A percentile compares a stretch with the other conserved stretches of the same genome.
These are phyloP conservation scores for Pardosa pseudoannulata DNA, from an alignment of 2,888 invertebrate genomes.

Conservation along the genomic window DNA sequence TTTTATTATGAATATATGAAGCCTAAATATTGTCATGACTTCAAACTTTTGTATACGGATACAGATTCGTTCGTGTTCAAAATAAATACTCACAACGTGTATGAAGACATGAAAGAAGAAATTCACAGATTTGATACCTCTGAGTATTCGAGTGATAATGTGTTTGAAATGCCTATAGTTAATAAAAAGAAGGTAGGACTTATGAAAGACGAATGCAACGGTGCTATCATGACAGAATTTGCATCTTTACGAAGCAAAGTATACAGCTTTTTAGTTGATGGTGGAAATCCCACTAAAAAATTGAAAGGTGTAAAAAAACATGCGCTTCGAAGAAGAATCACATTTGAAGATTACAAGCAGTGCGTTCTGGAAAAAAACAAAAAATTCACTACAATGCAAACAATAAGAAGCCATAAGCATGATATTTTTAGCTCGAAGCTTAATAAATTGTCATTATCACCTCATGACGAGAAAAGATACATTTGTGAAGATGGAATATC, in stretches of 20 bases:
- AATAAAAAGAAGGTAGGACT: constrained; percentile 62
- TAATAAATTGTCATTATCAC: too few relatives aligned
- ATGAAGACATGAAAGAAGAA: background rate
- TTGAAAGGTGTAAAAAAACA: constrained; percentile 52
- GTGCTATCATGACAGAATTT: constrained; percentile 75
- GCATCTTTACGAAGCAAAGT: constrained; percentile 31
- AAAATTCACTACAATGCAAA: too few relatives aligned
- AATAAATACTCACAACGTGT: constrained; percentile 72
- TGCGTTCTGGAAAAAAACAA: too few relatives aligned
- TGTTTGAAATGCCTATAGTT: background rate
- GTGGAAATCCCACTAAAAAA: constrained; percentile 3
- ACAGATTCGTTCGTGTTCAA: constrained; percentile 75
- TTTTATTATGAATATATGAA: constrained; percentile 74
- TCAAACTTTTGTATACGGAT: constrained; percentile 75
- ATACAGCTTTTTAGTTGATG: too few relatives aligned
- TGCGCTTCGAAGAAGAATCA: constrained; percentile 15
- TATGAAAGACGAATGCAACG: constrained; percentile 76
- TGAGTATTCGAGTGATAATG: constrained; percentile 14
- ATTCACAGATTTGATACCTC: constrained; percentile 28
- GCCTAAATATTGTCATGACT: constrained; percentile 54
- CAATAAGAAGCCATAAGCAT: too few relatives aligned
- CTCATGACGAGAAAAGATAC: too few relatives aligned
- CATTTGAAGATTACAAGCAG: constrained; percentile 29
- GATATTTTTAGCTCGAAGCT: too few relatives aligned
- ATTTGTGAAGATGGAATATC: too few relatives aligned